Evolutionary conservation across 2,888 invertebrate species (phyloP), one percentile per base, ranked within the genome.

Genomic region (Drosophila lacicola): DNA sequence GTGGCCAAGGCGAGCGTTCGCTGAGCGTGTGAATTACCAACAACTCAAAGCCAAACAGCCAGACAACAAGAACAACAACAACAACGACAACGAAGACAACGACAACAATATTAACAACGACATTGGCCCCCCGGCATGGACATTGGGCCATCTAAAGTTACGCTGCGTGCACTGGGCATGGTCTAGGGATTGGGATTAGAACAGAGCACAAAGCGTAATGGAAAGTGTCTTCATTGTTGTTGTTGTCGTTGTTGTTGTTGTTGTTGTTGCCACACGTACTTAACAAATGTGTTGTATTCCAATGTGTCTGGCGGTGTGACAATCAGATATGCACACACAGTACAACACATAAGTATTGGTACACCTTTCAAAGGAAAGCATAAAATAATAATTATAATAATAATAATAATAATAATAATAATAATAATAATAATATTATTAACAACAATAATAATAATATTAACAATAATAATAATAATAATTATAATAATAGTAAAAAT

Each of bases 21-120:
- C 17, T 21, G 46, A 69, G 71, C 82, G 79, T 84, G 81, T 84
- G 85, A 84, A 82, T 79, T 75, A 78, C 81, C 65, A 68, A 68
- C 74, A 63, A 60, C 61, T 70, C 56, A 8, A 69, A 60, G 61
- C 56, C 60, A 62, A 76, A 25, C 17, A 37, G 45, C 11, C 45
- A 58, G 64, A 45, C 50, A 58, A 49, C 57, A 47, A 39, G 33
- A 53, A 19, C 44, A 37, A 55, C 17, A 17, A 17, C 17, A 17
- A 17, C 17, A 17, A 29, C 29, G 8, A 25, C 45, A 46, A 53
- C 49, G 34, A 29, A 8, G 8, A 25, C 45, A 46, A 25, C 34
- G n/a, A 34, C 55, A 19, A 44, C 45, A 42, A 45, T 47, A 14
- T 39, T 14, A 51, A 11, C 14, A 29, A 19, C n/a, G 49, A 56